Evolutionary conservation across 2,113 vertebrate species (phyloP).

Genomic region (Nematolebias whitei): DNA sequence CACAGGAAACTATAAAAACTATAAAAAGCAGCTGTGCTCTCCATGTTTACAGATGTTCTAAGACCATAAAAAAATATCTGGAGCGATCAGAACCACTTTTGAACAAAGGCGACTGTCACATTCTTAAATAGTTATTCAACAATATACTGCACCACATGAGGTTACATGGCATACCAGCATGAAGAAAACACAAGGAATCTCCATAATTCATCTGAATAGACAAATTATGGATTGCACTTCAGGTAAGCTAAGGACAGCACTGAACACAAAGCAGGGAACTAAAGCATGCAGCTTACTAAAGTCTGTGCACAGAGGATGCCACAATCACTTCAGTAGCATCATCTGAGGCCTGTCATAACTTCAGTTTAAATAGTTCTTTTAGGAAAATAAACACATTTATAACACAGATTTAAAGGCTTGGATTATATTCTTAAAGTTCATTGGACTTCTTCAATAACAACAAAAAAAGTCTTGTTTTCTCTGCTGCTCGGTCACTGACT

Average conservation of each 20-base stretch:
- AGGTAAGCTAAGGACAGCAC: constrained; percentile 39
- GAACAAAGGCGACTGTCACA: constrained; percentile 34
- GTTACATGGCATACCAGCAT: constrained; percentile 7
- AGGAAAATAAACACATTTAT: not conserved
- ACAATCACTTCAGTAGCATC: constrained; percentile 48
- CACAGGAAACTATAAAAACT: too few relatives aligned
- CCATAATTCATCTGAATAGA: constrained; percentile 69
- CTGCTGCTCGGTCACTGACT: constrained; percentile 5
- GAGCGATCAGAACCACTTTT: constrained; percentile 7
- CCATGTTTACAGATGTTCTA: constrained; percentile 13
- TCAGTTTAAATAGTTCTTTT: too few relatives aligned
- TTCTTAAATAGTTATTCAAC: constrained; percentile 21
- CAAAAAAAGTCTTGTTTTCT: not conserved
- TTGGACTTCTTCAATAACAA: too few relatives aligned
- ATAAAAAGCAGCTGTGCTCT: not conserved
- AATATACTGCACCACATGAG: constrained; percentile 16
- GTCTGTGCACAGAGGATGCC: constrained; percentile 41
- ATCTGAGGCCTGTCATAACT: constrained; percentile 10
- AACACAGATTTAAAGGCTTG: too few relatives aligned
- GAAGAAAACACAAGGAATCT: constrained; percentile 6
- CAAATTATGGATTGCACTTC: constrained; percentile 66
- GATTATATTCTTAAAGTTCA: too few relatives aligned
- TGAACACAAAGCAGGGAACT: constrained; percentile 39
- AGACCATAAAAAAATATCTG: constrained; percentile 13
- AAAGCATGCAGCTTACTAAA: constrained; percentile 28